A percentile compares a stretch with the other conserved stretches of the same genome.
These are phyloP conservation scores for Thaleichthys pacificus DNA, from an alignment of 2,797 vertebrate species.

Conservation along the genomic window DNA sequence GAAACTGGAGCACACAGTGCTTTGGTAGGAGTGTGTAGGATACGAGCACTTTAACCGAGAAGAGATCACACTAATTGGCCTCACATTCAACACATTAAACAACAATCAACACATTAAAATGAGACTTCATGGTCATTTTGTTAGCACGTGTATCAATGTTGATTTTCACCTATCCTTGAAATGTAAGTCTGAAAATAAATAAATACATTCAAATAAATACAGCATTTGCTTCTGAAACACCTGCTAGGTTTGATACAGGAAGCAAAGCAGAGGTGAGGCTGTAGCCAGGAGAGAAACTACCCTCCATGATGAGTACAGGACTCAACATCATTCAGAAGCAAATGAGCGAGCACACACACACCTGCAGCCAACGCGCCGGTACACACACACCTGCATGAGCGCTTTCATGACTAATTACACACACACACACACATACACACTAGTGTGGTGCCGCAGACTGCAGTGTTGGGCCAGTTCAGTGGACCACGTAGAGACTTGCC, in stretches of 20 bases:
- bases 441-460: slow-evolving; percentile 50
- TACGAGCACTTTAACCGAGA: neutral
- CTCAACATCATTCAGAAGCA: slow-evolving; percentile 2
- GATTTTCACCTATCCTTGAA: too few species aligned
- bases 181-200: too few species aligned
- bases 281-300: too few species aligned
- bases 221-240: too few species aligned
- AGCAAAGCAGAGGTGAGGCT: too few species aligned
- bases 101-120: slow-evolving; percentile 1
- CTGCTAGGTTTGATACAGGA: too few species aligned
- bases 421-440: slow-evolving; percentile 39
- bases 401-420: slow-evolving; percentile 36
- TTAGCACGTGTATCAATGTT: too few species aligned
- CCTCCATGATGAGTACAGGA: too few species aligned
- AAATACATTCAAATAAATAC: too few species aligned
- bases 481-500: slow-evolving; percentile 44
- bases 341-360: slow-evolving; percentile 19
- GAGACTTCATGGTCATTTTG: neutral
- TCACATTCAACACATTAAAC: too few species aligned
- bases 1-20: neutral
- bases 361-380: slow-evolving; percentile 38
- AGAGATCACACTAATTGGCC: neutral
- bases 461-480: slow-evolving; percentile 25
- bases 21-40: neutral
- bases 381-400: neutral